phyloP scores from a whole-genome alignment of 2,888 invertebrate genomes.

The Agrochola litura region DNA sequence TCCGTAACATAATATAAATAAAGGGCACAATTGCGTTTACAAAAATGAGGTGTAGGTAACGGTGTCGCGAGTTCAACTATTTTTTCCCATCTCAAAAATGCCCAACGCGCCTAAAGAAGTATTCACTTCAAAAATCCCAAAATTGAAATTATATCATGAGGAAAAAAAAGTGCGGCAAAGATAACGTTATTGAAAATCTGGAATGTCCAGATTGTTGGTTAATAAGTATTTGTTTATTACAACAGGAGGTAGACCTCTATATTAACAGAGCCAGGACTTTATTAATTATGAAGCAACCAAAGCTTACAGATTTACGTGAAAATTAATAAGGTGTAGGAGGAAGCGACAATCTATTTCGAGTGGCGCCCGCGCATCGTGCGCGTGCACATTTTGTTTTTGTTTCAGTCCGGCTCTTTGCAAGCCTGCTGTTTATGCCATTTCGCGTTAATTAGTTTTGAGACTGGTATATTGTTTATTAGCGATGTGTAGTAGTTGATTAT shows the following conservation, averaged over 20 bases:
- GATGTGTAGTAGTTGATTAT: not conserved
- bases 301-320: conserved; percentile 20
- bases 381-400: conserved; percentile 59
- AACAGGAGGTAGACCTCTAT: not conserved
- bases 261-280: not conserved
- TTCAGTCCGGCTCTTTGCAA: conserved; percentile 44
- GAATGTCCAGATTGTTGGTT: not conserved
- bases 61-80: too few species aligned
- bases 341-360: conserved; percentile 74
- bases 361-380: conserved; percentile 55
- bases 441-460: conserved; percentile 14
- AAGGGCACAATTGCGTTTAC: too few species aligned
- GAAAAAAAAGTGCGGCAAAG: not conserved
- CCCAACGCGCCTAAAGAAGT: too few species aligned
- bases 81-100: too few species aligned
- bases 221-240: not conserved
- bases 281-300: not conserved
- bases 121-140: too few species aligned
- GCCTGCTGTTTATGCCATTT: conserved; percentile 19
- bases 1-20: too few species aligned
- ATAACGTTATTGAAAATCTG: not conserved
- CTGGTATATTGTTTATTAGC: not conserved
- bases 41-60: too few species aligned
- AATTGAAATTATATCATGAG: not conserved
- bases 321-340: conserved; percentile 54